Evolutionary conservation across 1,140 invertebrate species (phyloP), one percentile per base, ranked within the genome.

Genomic region (Temnothorax longispinosus): DNA sequence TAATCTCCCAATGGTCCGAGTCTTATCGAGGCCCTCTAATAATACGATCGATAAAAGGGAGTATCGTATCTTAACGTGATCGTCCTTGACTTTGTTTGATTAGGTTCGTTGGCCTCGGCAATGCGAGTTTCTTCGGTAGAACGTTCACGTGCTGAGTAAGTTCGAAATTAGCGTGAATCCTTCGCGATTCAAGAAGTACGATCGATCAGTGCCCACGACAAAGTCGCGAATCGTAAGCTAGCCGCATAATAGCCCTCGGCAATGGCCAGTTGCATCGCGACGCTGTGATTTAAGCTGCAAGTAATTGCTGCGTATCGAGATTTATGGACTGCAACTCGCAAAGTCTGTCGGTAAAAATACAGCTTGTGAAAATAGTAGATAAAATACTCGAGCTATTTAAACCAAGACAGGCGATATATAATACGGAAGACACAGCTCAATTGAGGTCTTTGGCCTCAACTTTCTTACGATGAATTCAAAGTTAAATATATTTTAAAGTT

Each of bases 231-330:
- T 82, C 54, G 54, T 56, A 58, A 72, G 11, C 27, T 84, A 84
- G 41, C 69, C 56, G 69, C 44, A 84, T 84, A 84, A 75, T 84
- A 44, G 27, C 11, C 38, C 54, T 58, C 41, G 67, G 21, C n/a
- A 69, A 84, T 60, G 7, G 47, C 69, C 52, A 60, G 41, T n/a
- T 84, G n/a, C 54, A 84, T 84, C 69, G 54, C 71, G 44, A 84
- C 80, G 27, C 41, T 84, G 69, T 84, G 54, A 75, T 84, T 84
- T 84, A 74, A 84, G 41, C 2, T 32, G 54, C n/a, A 84, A 84
- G n/a, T 84, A 84, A 84, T 84, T 84, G 69, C 54, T 74, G 54
- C 60, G 32, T 84, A 62, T 84, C 32, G 56, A 84, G 56, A 84
- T 84, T 84, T 84, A 84, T 84, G 54, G 41, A 75, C 80, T 84